Base-by-base conservation (phyloP, 2,888 invertebrate species). In the Callinectes sapidus region DNA sequence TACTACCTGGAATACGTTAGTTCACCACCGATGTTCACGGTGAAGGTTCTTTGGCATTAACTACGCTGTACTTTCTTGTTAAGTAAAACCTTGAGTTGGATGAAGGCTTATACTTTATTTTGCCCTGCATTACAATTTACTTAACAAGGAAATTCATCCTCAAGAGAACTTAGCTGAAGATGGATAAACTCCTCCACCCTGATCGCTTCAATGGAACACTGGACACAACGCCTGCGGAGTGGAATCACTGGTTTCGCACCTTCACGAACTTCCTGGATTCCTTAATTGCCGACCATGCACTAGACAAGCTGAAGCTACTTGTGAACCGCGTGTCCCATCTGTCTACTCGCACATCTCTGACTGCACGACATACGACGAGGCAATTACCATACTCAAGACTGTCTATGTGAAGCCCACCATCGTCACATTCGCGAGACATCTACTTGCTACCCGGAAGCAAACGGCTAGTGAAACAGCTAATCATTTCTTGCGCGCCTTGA, bases 181-280 rank as follows among this genome's bases (percentile, higher is more conserved):
- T 71, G 71, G n/a, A 71, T n/a, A n/a, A n/a, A n/a, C n/a, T n/a
- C n/a, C n/a, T n/a, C n/a, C n/a, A n/a, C n/a, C n/a, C 71, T 71
- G 8, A 71, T 6, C 3, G 8, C n/a, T 71, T 71, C 2, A n/a
- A 71, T n/a, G 71, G 71, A 18, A 5, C n/a, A 2, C 71, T n/a
- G 18, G 81, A n/a, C 28, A 81, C 5, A 1, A n/a, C 81, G n/a
- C 28, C 81, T 23, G 81, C 18, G 10, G 23, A 81, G 18, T 81
- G 81, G 81, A 81, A n/a, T 16, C 28, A 81, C 35, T 81, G 81
- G 81, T 81, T n/a, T n/a, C 35, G 18, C n/a, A 81, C 81, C n/a
- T 81, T 81, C 81, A 81, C 28, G 14, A 81, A 81, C 18, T 81
- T 81, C 18, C 28, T 81, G 13, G 81, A 32, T n/a, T 81, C 81